Evolutionary conservation across 2,888 invertebrate genomes (phyloP).

Genomic region (Ophonus ardosiacus): DNA sequence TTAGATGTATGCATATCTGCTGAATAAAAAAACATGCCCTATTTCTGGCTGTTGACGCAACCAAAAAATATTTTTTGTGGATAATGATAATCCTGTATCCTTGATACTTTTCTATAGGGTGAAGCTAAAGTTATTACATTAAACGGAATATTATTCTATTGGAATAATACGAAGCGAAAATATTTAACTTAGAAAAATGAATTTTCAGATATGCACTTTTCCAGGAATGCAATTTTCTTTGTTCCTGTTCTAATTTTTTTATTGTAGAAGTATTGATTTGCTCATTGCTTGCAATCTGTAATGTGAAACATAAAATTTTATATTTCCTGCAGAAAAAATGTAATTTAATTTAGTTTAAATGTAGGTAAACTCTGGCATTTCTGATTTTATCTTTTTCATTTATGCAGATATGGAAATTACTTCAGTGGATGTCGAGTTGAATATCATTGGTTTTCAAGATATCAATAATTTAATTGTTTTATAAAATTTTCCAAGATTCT

Average conservation of each 20-base stretch:
- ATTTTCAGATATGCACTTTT: neutral
- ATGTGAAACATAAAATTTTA: slow-evolving; percentile 20
- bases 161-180: neutral
- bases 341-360: slow-evolving; percentile 4
- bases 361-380: neutral
- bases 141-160: no score
- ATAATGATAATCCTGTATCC: no score
- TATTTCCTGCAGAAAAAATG: slow-evolving; percentile 8
- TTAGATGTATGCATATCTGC: no score
- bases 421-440: neutral
- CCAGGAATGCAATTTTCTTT: slow-evolving; percentile 4
- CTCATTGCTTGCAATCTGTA: slow-evolving; percentile 14
- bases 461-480: neutral
- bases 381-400: neutral
- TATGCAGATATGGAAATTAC: neutral
- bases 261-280: slow-evolving; percentile 15
- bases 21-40: no score
- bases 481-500: neutral
- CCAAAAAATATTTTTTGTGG: no score
- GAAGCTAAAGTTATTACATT: no score
- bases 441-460: neutral
- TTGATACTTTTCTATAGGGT: no score
- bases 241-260: slow-evolving; percentile 7
- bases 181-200: neutral
- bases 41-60: no score